phyloP scores from a whole-genome alignment of 2,113 vertebrate genomes.

The Hemicordylus capensis region DNA sequence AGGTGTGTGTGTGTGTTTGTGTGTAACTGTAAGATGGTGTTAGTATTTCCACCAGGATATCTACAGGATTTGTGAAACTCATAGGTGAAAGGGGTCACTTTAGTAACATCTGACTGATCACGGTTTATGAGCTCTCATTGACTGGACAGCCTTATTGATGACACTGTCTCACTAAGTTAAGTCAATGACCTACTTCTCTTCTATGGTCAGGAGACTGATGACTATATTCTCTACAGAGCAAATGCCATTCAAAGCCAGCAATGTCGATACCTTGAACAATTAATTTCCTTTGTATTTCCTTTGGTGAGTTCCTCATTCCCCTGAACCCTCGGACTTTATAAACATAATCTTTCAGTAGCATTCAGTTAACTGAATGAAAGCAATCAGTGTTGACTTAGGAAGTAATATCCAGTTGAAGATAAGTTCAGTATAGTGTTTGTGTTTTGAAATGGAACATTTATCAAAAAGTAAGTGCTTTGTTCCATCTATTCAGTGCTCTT shows the following conservation, averaged over 20 bases:
- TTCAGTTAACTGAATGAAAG: background rate
- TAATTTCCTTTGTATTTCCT: conserved; percentile 39
- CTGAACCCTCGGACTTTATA: conserved; percentile 7
- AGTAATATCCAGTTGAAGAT: conserved; percentile 12
- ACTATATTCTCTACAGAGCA: conserved; percentile 51
- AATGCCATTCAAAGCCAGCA: conserved; percentile 55
- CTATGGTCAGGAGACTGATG: conserved; percentile 47
- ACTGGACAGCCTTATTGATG: conserved; percentile 38
- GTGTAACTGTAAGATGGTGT: background rate
- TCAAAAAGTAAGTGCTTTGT: conserved; percentile 34
- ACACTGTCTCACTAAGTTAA: conserved; percentile 41
- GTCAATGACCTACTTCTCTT: conserved; percentile 61
- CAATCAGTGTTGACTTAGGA: conserved; percentile 14
- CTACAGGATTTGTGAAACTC: conserved; percentile 11
- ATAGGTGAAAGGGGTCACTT: conserved; percentile 6
- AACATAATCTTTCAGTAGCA: background rate
- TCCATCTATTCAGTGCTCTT: background rate
- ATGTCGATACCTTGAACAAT: conserved; percentile 42
- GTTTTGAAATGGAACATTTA: conserved; percentile 22
- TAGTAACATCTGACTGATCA: background rate
- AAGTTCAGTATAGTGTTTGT: conserved; percentile 9
- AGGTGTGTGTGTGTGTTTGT: background rate
- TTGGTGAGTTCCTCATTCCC: conserved; percentile 38
- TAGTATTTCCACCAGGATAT: background rate
- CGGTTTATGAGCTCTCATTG: background rate